phyloP scores from a whole-genome alignment of 92 coral and sea anemone genomes.

The Meandrina meandrites region DNA sequence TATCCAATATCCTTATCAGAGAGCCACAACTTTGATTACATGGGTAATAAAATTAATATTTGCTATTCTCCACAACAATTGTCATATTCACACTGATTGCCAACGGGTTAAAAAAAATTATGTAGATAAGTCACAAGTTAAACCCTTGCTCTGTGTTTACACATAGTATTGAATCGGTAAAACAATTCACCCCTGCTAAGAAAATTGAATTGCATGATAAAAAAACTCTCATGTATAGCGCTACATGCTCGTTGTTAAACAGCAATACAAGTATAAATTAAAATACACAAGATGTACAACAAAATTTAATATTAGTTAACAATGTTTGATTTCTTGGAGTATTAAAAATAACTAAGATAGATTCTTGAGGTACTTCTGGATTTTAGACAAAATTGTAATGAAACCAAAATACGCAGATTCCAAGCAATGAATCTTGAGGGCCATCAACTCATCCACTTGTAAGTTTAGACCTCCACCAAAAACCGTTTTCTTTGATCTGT shows the following conservation, averaged over 20 bases:
- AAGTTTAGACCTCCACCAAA: not conserved
- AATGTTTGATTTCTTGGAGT: not conserved
- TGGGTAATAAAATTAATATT: constrained; percentile 8
- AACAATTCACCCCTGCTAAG: not conserved
- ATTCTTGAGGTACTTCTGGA: not conserved
- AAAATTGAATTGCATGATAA: not conserved
- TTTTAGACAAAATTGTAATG: not conserved
- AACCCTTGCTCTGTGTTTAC: not conserved
- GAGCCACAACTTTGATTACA: not conserved
- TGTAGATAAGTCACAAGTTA: not conserved
- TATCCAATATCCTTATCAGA: not conserved
- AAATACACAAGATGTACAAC: not conserved
- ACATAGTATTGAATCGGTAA: not conserved
- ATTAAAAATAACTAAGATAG: not conserved
- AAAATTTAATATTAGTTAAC: not conserved
- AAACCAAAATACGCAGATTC: not conserved
- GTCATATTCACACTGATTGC: not conserved
- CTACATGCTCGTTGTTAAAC: not conserved
- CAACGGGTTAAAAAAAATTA: not conserved
- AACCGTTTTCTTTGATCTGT: not conserved
- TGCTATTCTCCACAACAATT: not conserved
- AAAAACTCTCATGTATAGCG: not conserved
- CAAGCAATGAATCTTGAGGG: constrained; percentile 4
- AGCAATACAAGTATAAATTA: not conserved
- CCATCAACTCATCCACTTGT: not conserved